phyloP scores from a whole-genome alignment of 2,888 invertebrate species.

The Ectemnius cavifrons region DNA sequence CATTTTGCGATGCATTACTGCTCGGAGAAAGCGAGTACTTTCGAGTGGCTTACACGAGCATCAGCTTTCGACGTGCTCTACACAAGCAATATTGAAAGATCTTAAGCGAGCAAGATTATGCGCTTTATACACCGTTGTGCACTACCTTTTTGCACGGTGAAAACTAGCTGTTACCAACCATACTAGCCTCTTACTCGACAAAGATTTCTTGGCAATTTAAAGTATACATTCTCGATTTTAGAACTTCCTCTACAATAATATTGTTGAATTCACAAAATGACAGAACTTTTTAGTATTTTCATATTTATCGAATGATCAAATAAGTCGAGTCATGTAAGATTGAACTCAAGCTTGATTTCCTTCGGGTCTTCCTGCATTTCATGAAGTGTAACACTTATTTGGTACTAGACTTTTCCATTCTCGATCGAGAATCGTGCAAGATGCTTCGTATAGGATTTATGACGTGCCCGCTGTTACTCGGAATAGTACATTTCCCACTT shows the following conservation, averaged over 20 bases:
- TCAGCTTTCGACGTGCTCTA: no score
- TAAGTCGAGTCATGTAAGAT: no score
- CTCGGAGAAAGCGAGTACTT: no score
- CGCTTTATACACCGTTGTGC: slow-evolving; percentile 48
- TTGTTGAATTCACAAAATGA: background rate
- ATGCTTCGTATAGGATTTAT: slow-evolving; percentile 24
- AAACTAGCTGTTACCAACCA: slow-evolving; percentile 39
- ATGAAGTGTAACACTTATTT: no score
- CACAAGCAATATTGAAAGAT: slow-evolving; percentile 18
- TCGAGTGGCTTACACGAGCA: no score
- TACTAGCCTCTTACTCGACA: slow-evolving; percentile 13
- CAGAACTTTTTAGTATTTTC: no score
- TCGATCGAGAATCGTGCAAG: slow-evolving; percentile 9
- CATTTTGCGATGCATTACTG: no score
- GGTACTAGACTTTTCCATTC: no score
- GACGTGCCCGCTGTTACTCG: slow-evolving; percentile 40
- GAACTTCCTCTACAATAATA: background rate
- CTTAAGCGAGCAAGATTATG: slow-evolving; percentile 50
- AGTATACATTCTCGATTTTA: slow-evolving; percentile 4
- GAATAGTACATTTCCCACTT: slow-evolving; percentile 63
- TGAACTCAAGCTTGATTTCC: background rate
- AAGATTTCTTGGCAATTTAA: slow-evolving; percentile 21
- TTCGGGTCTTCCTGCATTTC: background rate
- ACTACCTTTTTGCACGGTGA: slow-evolving; percentile 34
- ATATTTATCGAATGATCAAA: no score